Conservation (phyloP, 1,140 invertebrate genomes). For the Acromyrmex echinatior region DNA sequence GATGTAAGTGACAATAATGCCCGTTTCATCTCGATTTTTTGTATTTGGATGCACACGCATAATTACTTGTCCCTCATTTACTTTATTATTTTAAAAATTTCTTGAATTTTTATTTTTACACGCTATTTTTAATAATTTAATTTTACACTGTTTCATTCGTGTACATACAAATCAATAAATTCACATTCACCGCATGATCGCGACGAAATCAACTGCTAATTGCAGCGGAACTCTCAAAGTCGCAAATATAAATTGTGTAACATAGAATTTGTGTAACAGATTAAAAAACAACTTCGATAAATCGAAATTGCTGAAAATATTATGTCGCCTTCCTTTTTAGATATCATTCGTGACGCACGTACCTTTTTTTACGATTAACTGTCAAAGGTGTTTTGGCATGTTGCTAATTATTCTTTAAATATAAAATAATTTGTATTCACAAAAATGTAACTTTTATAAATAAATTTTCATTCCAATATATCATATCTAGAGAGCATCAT, state of each 20-base stretch:
- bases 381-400: neutral
- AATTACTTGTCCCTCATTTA: neutral
- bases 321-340: neutral
- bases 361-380: neutral
- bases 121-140: neutral
- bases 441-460: neutral
- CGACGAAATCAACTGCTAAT: conserved; percentile 62
- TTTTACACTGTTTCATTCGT: neutral
- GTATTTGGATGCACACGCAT: neutral
- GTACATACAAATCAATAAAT: neutral
- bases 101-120: neutral
- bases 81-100: neutral
- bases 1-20: conserved; percentile 80
- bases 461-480: neutral
- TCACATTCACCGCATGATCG: conserved; percentile 6
- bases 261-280: neutral
- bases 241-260: conserved; percentile 30
- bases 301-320: conserved; percentile 18
- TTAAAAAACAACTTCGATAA: neutral
- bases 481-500: neutral
- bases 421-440: neutral
- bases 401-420: neutral
- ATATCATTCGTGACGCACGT: no score
- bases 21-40: neutral
- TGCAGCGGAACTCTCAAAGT: conserved; percentile 59